Evolutionary conservation across 2,113 vertebrate species (phyloP), one percentile per base, ranked within the genome.

Genomic region (Epinephelus fuscoguttatus): DNA sequence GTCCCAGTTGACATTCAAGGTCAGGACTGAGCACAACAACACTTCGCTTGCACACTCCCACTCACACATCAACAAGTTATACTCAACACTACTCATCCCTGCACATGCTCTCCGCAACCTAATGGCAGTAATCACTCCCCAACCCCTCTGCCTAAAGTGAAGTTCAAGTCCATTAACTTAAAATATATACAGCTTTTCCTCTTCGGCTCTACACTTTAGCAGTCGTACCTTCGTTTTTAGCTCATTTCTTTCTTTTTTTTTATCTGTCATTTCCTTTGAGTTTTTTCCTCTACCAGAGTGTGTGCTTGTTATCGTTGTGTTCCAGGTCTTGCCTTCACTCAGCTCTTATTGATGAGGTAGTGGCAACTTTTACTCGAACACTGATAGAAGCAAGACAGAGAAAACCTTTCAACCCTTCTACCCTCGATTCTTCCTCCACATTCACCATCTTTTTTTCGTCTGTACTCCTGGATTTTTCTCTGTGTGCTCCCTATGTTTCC

Each of bases 161-260:
- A 93, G 91, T 92, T 91, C 88, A 88, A 79, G 77, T 89, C 90
- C 87, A 91, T 92, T 91, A 91, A 84, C 76, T 83, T 89, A 85
- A 90, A 87, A 91, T 72, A 82, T 87, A 85, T 85, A 68, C 76
- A 78, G 79, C 75, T 76, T 80, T 82, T 84, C 40, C 72, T 80
- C 49, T 47, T 74, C 71, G 42, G 60, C 75, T 59, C 75, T 70
- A 27, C 82, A 84, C 78, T 89, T 66, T 71, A 49, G 66, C 33
- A 66, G 42, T 59, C 77, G 59, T 64, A 69, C 88, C 78, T 87
- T 91, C 45, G 67, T 78, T 87, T 88, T 77, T 78, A 56, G 27
- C 63, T 87, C 10, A 64, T 75, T 87, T 68, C 55, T 76, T 57
- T 17, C 8, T 17, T 66, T 60, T 77, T 82, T 76, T 79, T 72